Evolutionary conservation across 2,888 invertebrate genomes (phyloP).

Genomic region (Trissolcus brochymenae): DNA sequence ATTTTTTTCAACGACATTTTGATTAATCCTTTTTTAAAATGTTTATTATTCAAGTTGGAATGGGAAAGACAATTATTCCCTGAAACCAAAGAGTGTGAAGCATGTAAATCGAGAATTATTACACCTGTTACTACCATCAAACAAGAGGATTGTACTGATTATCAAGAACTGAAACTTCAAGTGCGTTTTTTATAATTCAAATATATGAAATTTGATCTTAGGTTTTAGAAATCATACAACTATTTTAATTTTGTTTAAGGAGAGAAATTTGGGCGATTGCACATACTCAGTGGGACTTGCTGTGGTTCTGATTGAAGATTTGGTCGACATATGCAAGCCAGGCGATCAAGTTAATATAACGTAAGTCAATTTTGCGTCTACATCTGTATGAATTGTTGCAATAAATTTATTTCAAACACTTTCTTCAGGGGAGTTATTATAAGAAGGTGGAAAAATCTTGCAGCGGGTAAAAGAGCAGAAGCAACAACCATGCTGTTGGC

Average conservation of each 20-base stretch:
- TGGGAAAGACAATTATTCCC: slow-evolving; percentile 71
- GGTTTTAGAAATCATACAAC: background rate
- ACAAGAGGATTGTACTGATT: slow-evolving; percentile 85
- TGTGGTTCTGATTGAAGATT: slow-evolving; percentile 80
- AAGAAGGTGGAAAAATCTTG: slow-evolving; percentile 83
- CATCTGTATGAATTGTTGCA: background rate
- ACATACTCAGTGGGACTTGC: slow-evolving; percentile 65
- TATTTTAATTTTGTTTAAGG: slow-evolving; percentile 23
- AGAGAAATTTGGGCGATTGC: slow-evolving; percentile 36
- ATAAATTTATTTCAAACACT: background rate
- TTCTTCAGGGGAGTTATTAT: slow-evolving; percentile 84
- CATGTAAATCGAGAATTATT: slow-evolving; percentile 66
- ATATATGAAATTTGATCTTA: background rate
- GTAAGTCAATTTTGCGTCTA: slow-evolving; percentile 76
- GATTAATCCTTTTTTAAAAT: background rate
- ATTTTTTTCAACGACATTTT: slow-evolving; percentile 2
- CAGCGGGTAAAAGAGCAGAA: slow-evolving; percentile 80
- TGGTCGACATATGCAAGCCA: slow-evolving; percentile 91
- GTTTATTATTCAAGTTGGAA: slow-evolving; percentile 62
- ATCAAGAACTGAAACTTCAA: slow-evolving; percentile 91
- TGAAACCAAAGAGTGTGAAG: slow-evolving; percentile 67
- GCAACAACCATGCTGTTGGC: slow-evolving; percentile 76
- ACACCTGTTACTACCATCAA: slow-evolving; percentile 76
- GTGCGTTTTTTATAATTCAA: slow-evolving; percentile 70
- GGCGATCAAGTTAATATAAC: slow-evolving; percentile 92